Evolutionary conservation across 1,140 invertebrate genomes (phyloP).

Genomic region (Paracyclopina nana): DNA sequence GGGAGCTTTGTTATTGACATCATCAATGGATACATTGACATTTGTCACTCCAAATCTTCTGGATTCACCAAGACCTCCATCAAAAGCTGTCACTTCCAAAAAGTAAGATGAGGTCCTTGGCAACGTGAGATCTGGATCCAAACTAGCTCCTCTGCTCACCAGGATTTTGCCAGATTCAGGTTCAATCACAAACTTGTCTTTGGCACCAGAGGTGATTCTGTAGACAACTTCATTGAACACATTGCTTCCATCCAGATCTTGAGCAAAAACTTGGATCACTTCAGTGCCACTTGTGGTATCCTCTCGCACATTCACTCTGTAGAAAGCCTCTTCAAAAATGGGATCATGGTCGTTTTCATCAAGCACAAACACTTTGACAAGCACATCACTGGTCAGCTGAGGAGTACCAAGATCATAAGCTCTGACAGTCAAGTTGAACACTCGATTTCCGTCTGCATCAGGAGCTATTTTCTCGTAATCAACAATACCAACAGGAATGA

Average conservation of each 20-base stretch:
- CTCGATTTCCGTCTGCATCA: constrained; percentile 39
- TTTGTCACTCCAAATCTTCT: constrained; percentile 32
- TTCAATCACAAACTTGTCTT: constrained; percentile 78
- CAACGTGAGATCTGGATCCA: constrained; percentile 69
- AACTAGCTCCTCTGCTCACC: constrained; percentile 59
- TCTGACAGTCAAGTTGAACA: constrained; percentile 48
- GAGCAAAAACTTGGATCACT: constrained; percentile 54
- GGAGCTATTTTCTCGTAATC: constrained; percentile 47
- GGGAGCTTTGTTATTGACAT: constrained; percentile 78
- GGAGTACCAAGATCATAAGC: constrained; percentile 60
- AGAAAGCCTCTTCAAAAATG: constrained; percentile 48
- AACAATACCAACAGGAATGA: constrained; percentile 41
- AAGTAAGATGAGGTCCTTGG: constrained; percentile 33
- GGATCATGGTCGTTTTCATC: constrained; percentile 73
- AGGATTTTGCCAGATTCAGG: constrained; percentile 55
- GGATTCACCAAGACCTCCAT: constrained; percentile 61
- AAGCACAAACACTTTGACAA: constrained; percentile 55
- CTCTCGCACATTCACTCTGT: constrained; percentile 53
- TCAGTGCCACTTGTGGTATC: constrained; percentile 54
- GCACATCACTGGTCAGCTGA: constrained; percentile 45
- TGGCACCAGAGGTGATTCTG: constrained; percentile 59
- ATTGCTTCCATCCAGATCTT: constrained; percentile 59
- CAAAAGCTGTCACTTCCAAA: constrained; percentile 44
- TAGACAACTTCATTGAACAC: constrained; percentile 72
- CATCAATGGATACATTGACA: constrained; percentile 63